Conservation (phyloP, 1,140 invertebrate genomes). For the Polyergus mexicanus region DNA sequence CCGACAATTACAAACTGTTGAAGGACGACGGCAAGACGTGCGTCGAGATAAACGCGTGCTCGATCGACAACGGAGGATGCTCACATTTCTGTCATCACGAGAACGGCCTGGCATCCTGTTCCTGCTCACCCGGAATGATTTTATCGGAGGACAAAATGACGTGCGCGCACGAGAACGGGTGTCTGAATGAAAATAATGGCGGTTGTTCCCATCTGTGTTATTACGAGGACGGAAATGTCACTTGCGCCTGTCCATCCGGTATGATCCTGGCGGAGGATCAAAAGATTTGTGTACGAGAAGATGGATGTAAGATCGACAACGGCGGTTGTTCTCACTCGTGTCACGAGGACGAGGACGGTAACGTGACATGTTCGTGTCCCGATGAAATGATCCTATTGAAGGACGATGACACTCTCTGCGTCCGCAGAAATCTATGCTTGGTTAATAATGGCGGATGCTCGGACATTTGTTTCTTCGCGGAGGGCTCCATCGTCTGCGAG, state of each 20-base stretch:
- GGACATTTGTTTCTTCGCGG: conserved; percentile 73
- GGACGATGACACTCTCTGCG: conserved; percentile 69
- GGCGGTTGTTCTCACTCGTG: conserved; percentile 87
- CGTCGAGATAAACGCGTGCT: conserved; percentile 88
- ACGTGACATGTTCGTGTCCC: conserved; percentile 89
- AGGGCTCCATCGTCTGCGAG: conserved; percentile 82
- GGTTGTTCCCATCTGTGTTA: conserved; percentile 87
- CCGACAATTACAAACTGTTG: conserved; percentile 82
- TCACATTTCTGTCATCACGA: conserved; percentile 86
- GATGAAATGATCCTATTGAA: conserved; percentile 87
- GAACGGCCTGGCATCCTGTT: conserved; percentile 86
- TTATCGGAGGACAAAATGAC: conserved; percentile 82
- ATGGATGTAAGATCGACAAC: conserved; percentile 88
- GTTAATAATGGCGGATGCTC: conserved; percentile 88
- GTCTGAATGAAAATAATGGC: conserved; percentile 85
- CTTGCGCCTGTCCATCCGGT: conserved; percentile 87
- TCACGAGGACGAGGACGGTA: conserved; percentile 81
- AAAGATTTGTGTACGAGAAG: conserved; percentile 87
- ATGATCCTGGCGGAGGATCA: conserved; percentile 83
- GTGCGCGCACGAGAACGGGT: conserved; percentile 89
- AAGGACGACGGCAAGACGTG: conserved; percentile 87
- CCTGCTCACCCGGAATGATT: conserved; percentile 91
- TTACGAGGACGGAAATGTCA: conserved; percentile 86
- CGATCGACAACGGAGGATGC: conserved; percentile 87
- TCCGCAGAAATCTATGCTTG: conserved; percentile 91